Base-by-base conservation (phyloP, 2,113 vertebrate species). In the Xerus inauris region DNA sequence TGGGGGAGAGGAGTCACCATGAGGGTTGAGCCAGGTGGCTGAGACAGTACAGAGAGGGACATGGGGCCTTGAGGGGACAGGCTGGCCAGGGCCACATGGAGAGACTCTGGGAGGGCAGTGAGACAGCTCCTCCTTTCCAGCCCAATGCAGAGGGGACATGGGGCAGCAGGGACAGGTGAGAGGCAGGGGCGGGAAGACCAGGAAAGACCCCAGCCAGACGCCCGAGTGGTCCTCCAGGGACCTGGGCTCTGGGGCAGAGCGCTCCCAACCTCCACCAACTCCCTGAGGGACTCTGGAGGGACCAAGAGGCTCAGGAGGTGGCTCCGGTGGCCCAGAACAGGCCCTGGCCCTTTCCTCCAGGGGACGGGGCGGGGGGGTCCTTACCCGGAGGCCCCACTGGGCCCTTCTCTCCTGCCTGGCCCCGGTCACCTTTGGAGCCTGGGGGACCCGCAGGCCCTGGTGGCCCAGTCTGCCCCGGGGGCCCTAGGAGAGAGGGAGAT, bases 361-460 rank as follows among this genome's bases (percentile, higher is more conserved):
- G 1, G 47, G 47, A 69, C 6, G 2, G 10, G n/a, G n/a, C n/a
- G n/a, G n/a, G 47, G 13, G 10, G 17, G 65, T 87, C 85, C 98
- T 98, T 98, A 99, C 99, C 99, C 28, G 98, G 98, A 67, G 98
- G 98, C 89, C 99, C 99, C 3, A 98, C 97, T 0, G 98, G 98
- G 59, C 99, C 99, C 72, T 97, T 98, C 94, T 98, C 97, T 3
- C 99, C 99, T 0, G 97, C 95, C 17, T 98, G 98, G 62, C 99
- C 99, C 65, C 95, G 97, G 96, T 98, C 98, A 72, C 99, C 99
- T 97, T 99, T 99, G 64, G 99, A 98, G 13, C 99, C 99, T 5
- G 97, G 98, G 85, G 98, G 98, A 3, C 99, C 99, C 7, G 97
- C 97, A 0, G 98, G 98, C 30, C 98, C 98, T 0, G 98, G 98